Conservation (phyloP, 2,797 vertebrate species). For the Tangara arthus region DNA sequence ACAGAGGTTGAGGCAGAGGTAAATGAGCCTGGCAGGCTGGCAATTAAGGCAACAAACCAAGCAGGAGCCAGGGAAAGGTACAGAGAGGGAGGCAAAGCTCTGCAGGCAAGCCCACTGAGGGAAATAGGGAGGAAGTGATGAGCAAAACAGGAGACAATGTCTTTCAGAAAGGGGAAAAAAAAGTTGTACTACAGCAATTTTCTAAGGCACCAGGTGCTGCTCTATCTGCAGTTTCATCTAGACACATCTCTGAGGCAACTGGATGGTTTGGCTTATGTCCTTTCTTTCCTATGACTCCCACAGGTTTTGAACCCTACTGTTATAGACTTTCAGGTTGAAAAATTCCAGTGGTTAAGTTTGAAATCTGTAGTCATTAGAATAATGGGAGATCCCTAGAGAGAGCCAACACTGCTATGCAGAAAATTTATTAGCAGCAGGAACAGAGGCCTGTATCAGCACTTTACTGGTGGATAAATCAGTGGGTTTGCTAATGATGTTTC, state of each 20-base stretch:
- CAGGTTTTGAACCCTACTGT: not conserved
- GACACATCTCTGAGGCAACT: not conserved
- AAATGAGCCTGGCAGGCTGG: not conserved
- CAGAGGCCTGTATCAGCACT: conserved; percentile 54
- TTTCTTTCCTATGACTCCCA: not conserved
- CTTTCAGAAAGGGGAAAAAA: not conserved
- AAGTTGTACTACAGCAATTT: not conserved
- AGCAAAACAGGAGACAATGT: not conserved
- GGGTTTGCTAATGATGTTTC: conserved; percentile 61
- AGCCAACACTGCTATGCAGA: not conserved
- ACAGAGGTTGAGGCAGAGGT: not conserved
- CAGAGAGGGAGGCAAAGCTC: not conserved
- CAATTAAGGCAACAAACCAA: not conserved
- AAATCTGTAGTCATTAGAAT: conserved; percentile 16
- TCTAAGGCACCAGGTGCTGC: not conserved
- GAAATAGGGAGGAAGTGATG: not conserved
- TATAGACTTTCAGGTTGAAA: not conserved
- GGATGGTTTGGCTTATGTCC: too few species aligned
- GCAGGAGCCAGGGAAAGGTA: not conserved
- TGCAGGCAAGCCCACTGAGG: not conserved
- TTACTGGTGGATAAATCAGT: conserved; percentile 43
- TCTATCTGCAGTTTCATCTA: not conserved
- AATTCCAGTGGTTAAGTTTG: not conserved
- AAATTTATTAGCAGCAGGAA: conserved; percentile 51
- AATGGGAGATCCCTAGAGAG: conserved; percentile 6